Evolutionary conservation across 1,140 invertebrate species (phyloP).

Genomic region (Trichogramma pretiosum): DNA sequence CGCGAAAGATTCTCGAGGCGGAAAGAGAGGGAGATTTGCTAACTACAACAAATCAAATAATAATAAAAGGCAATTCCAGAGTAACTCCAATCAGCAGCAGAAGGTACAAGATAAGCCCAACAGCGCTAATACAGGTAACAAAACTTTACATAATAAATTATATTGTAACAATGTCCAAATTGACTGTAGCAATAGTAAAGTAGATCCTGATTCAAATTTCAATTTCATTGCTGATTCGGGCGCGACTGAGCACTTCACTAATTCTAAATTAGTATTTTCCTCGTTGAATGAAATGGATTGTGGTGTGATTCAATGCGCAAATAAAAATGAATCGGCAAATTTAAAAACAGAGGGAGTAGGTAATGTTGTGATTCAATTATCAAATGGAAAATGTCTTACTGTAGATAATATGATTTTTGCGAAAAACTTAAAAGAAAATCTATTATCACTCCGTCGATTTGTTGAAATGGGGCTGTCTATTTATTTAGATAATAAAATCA

Average conservation of each 20-base stretch:
- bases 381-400: not conserved
- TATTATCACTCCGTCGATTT: not conserved
- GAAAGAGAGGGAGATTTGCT: not conserved
- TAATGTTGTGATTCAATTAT: not conserved
- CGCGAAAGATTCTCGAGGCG: not conserved
- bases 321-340: constrained; percentile 7
- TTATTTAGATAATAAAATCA: not conserved
- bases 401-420: not conserved
- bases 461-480: not conserved
- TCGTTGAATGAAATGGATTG: not conserved
- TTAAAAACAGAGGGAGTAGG: not conserved
- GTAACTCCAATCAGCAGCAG: not conserved
- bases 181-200: not conserved
- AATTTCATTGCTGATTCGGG: constrained; percentile 5
- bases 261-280: constrained; percentile 4
- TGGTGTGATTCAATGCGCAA: constrained; percentile 7
- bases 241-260: constrained; percentile 10
- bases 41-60: not conserved
- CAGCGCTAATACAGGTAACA: not conserved
- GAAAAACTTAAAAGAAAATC: not conserved
- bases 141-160: not conserved
- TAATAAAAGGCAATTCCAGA: no score
- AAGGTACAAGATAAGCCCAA: not conserved
- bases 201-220: not conserved
- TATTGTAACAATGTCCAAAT: not conserved